Percentiles rank a stretch among this genome's conserved stretches.
Evolutionary conservation across 2,888 invertebrate species (phyloP).

Genomic region (Synergus laeviventris): DNA sequence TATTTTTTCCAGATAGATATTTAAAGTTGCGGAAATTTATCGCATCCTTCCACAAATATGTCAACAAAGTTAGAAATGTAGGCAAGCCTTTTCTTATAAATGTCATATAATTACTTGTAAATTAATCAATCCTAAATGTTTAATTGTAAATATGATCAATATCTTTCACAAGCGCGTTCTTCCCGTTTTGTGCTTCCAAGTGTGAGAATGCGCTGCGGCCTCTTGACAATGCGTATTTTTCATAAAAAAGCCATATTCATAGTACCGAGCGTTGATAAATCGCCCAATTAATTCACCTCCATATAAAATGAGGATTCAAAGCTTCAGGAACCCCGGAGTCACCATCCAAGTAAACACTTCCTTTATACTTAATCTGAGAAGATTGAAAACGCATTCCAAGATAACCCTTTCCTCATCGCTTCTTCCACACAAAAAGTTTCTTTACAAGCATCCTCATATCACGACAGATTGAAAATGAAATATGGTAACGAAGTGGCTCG

Average conservation of each 20-base stretch:
- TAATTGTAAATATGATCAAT: no score
- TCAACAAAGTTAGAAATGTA: no score
- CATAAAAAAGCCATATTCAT: not conserved
- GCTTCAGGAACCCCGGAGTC: constrained; percentile 13
- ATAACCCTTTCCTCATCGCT: constrained; percentile 35
- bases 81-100: no score
- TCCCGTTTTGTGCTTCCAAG: not conserved
- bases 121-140: no score
- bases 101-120: no score
- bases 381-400: constrained; percentile 30
- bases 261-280: constrained; percentile 7
- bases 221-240: not conserved
- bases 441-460: not conserved
- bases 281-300: constrained; percentile 23
- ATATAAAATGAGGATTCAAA: not conserved
- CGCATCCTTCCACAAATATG: no score
- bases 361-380: constrained; percentile 21
- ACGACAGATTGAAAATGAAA: constrained; percentile 24
- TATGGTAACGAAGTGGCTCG: constrained; percentile 23
- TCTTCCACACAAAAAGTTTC: not conserved
- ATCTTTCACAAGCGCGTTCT: no score
- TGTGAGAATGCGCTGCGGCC: not conserved
- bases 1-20: no score
- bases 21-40: no score
- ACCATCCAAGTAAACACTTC: constrained; percentile 12